Percentiles rank a stretch among this genome's conserved stretches.
Conservation (phyloP, 2,113 vertebrate species). For the Perca schrenkii region DNA sequence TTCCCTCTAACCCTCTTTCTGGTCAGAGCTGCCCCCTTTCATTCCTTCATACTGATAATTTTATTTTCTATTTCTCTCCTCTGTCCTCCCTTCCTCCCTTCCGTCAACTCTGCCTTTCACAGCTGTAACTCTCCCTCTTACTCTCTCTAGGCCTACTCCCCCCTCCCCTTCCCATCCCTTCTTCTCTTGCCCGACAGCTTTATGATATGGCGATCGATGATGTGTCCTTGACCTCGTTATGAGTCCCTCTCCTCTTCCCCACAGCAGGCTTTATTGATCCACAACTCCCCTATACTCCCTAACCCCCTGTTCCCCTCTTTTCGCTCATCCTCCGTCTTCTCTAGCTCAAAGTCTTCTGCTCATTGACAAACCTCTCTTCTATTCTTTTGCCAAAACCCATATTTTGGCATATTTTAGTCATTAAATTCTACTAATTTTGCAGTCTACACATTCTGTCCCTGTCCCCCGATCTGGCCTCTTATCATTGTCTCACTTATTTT, state of each 20-base stretch:
- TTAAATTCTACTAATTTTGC: constrained; percentile 37
- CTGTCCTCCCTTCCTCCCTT: constrained; percentile 2
- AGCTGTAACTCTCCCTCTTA: constrained; percentile 53
- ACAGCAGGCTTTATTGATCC: constrained; percentile 78
- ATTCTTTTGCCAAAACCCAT: constrained; percentile 39
- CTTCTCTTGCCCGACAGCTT: constrained; percentile 66
- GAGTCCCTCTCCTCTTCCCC: constrained; percentile 68
- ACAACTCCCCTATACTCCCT: constrained; percentile 63
- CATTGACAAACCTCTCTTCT: constrained; percentile 33
- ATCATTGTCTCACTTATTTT: constrained; percentile 17
- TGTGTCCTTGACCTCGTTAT: constrained; percentile 82
- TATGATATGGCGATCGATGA: constrained; percentile 77
- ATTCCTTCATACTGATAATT: constrained; percentile 60
- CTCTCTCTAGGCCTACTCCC: constrained; percentile 7
- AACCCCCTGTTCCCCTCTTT: constrained; percentile 13
- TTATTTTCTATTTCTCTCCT: constrained; percentile 56
- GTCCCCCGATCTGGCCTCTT: constrained; percentile 2
- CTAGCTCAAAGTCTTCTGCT: constrained; percentile 27
- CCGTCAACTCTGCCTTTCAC: constrained; percentile 40
- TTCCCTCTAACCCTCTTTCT: constrained; percentile 59
- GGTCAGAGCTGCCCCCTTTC: constrained; percentile 55
- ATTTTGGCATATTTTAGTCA: constrained; percentile 46
- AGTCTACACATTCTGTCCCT: constrained; percentile 21
- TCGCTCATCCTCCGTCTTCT: constrained; percentile 22
- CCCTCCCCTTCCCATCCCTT: background rate